Evolutionary conservation across 2,113 vertebrate species (phyloP).

Genomic region (Paramormyrops kingsleyae): DNA sequence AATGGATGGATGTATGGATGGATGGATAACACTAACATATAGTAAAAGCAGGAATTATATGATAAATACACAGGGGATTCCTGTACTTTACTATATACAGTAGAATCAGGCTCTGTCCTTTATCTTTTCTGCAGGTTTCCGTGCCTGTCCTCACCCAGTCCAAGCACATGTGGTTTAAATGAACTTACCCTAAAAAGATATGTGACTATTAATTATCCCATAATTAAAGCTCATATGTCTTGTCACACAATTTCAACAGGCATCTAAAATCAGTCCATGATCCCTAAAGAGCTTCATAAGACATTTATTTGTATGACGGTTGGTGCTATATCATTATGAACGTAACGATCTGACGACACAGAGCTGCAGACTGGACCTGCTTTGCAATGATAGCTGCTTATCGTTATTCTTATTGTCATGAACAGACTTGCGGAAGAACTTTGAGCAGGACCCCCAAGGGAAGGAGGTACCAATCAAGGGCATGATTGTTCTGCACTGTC

Average conservation of each 20-base stretch:
- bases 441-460: slow-evolving; percentile 93
- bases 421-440: slow-evolving; percentile 92
- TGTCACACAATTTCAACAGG: neutral
- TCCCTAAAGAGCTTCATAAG: neutral
- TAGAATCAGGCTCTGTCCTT: neutral
- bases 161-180: neutral
- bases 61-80: neutral
- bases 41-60: neutral
- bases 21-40: neutral
- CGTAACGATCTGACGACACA: neutral
- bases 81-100: neutral
- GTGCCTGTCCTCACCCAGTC: neutral
- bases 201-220: neutral
- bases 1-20: too few relatives aligned
- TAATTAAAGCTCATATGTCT: neutral
- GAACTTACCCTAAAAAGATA: neutral
- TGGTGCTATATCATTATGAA: neutral
- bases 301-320: neutral
- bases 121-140: neutral
- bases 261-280: neutral
- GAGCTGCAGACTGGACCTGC: slow-evolving; percentile 26
- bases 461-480: slow-evolving; percentile 93
- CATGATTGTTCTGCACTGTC: slow-evolving; percentile 95
- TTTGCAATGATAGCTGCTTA: slow-evolving; percentile 44
- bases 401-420: slow-evolving; percentile 46